Conservation (phyloP, 1,140 invertebrate species). For the Paraescarpia echinospica region DNA sequence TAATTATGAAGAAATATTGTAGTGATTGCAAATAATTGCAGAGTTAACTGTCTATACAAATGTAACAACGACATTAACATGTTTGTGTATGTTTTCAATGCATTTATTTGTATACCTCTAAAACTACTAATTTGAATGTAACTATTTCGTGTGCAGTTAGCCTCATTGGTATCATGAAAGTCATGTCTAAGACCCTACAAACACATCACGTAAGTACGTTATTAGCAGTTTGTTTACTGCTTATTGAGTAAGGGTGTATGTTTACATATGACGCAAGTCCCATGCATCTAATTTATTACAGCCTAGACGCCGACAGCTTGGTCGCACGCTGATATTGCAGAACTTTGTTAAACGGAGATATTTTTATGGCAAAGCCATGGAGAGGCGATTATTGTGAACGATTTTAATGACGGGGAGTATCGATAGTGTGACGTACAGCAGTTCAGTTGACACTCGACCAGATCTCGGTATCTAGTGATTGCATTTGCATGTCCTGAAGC, state of each 20-base stretch:
- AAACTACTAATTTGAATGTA: not conserved
- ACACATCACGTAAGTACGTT: not conserved
- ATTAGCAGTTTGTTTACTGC: not conserved
- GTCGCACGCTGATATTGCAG: not conserved
- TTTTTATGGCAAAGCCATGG: constrained; percentile 5
- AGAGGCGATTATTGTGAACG: not conserved
- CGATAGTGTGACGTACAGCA: not conserved
- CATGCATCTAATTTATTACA: not conserved
- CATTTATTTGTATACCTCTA: not conserved
- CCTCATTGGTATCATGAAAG: not conserved
- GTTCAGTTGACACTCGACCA: not conserved
- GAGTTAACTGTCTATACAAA: not conserved
- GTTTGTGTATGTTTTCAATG: not conserved
- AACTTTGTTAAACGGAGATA: not conserved
- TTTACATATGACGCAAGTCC: not conserved
- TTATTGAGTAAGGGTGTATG: not conserved
- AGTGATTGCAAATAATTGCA: no score
- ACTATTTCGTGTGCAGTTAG: not conserved
- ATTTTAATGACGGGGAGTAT: not conserved
- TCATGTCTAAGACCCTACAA: not conserved
- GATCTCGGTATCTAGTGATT: not conserved
- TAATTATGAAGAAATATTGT: not conserved
- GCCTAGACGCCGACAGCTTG: not conserved
- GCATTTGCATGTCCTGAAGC: not conserved
- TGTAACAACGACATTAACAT: not conserved